Evolutionary conservation across 2,888 invertebrate species (phyloP), one percentile per base, ranked within the genome.

Genomic region (Catocala nupta): DNA sequence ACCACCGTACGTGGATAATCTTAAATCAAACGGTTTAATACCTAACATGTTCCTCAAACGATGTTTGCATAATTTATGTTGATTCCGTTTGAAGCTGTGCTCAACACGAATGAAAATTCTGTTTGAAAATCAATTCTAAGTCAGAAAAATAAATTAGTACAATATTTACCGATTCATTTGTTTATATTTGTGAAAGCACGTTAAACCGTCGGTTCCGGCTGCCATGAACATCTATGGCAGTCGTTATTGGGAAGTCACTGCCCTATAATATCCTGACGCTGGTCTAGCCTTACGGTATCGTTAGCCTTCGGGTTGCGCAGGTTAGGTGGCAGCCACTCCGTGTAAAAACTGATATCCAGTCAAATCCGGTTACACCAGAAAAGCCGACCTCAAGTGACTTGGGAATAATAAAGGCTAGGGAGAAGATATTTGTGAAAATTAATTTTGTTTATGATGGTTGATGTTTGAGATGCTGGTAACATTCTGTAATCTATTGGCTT

Each of bases 51-150:
- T n/a, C 33, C 5, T 34, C 11, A 33, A 49, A 49, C 49, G 33
- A 5, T 49, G 49, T 49, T 49, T 49, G 33, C 49, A 49, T 49
- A 49, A 33, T 49, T 49, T 49, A 49, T 49, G 49, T 34, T 49
- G 47, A 47, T 49, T 49, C n/a, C 49, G 8, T 49, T 34, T 33
- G 49, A 25, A 11, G 16, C 16, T 49, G 7, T 47, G 12, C n/a
- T 47, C 43, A 43, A 43, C 16, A 7, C 49, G 49, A 34, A 49
- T 33, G n/a, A 49, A 49, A 48, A 48, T 48, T 25, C 33, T 34
- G 33, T 49, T 45, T 45, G 45, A 9, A 9, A 48, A 48, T 48
- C 6, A 48, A 48, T 48, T 8, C 3, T 5, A 48, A 48, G 47
- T 13, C 8, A 44, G 12, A 44, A 45, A 45, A 45, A 13, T 12